Base-by-base conservation (phyloP, 2,888 invertebrate species). In the Pristionchus entomophagus region DNA sequence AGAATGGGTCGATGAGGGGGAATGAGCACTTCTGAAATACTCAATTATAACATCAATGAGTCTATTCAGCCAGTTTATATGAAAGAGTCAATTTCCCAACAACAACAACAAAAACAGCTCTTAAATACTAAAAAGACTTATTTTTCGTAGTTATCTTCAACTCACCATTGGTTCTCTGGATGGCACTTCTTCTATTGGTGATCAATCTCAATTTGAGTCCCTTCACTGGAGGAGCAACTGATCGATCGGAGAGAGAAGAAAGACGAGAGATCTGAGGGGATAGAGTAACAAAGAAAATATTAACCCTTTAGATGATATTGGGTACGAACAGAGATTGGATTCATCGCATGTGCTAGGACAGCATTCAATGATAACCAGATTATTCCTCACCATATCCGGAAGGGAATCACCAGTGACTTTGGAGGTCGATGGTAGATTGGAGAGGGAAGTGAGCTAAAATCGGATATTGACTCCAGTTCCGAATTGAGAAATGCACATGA, bases 161-260 rank as follows among this genome's bases (percentile, higher is more conserved):
- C 62, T 53, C 49, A 82, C 86, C 59, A 81, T 41, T 35, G 0
- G 65, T 41, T 22, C 77, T 73, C 26, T 86, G 81, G 19, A 86
- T 12, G 38, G 86, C 82, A 19, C 62, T 65, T 29, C 86, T 26
- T 22, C 32, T 45, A 22, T 56, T 62, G 5, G 51, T 38, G n/a
- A 85, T 29, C 29, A 85, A 19, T 32, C 85, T 8, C 41, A 51
- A 59, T 26, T 77, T 69, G 53, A 86, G 78, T 38, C 59, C 69
- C 35, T 45, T 29, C 35, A 90, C 56, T 14, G 87, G 65, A 1
- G 87, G 88, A 14, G 89, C 88, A 29, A 89, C 69, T 12, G 83
- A 45, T 4, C 35, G 6, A 17, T 86, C 73, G 32, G 84, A 41
- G 14, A 88, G 87, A 2, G 86, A 56, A 8, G 85, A 53, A 19